Evolutionary conservation across 2,888 invertebrate genomes (phyloP), one percentile per base, ranked within the genome.

Genomic region (Cephus rjabovi): DNA sequence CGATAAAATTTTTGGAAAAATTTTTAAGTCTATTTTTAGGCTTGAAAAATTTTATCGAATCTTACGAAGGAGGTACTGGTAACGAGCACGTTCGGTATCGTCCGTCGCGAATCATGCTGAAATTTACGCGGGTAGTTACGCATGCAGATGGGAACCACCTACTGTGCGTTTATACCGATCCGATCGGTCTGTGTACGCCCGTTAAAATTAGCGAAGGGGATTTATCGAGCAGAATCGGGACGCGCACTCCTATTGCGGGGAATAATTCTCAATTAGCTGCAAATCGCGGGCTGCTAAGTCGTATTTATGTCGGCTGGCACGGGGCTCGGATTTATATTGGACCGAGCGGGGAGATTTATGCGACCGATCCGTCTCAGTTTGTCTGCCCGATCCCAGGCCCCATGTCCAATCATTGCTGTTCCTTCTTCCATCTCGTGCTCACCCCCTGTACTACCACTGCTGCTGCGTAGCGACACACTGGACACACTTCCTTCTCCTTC

Each of bases 241-340:
- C 56, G 74, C 35, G 37, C 31, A 74, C 31, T 76, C 79, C 84
- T 85, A 87, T 87, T 87, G 87, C 86, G 87, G 85, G 85, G 86
- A 90, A 91, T 91, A 91, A 91, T 90, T 91, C 90, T 91, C 91
- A 90, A 91, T 91, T 91, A 91, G 88, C 85, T 83, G 88, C 83
- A 87, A 88, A 88, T 88, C 87, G 87, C 82, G 83, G 80, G 83
- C 82, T 84, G 85, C 89, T 90, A 91, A 91, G 88, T 87, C 88
- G 91, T 91, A 91, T 91, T 91, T 90, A 91, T 91, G 90, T 89
- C 86, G 84, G 78, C 80, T 81, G 82, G 82, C 85, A 81, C 80
- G 81, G 80, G 84, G 80, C 83, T 75, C 83, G 88, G 87, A 88
- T 90, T 90, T 90, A 89, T 90, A 90, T 90, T 88, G 88, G 86